A percentile compares a stretch with the other conserved stretches of the same genome.
Conservation (phyloP, 2,888 invertebrate genomes). For the Tillus elongatus region DNA sequence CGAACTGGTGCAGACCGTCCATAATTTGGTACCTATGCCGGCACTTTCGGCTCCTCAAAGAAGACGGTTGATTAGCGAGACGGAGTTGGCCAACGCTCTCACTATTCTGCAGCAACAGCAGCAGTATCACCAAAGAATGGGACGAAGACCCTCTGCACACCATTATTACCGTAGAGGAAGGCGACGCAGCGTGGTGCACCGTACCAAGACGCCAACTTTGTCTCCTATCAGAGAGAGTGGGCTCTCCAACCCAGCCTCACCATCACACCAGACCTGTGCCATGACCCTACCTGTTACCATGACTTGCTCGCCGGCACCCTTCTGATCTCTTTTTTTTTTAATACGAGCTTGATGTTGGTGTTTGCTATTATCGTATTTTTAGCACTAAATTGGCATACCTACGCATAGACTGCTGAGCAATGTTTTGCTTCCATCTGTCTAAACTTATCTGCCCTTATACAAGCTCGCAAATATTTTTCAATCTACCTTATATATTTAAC, state of each 20-base stretch:
- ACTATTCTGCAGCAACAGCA: constrained; percentile 36
- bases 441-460: no score
- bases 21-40: constrained; percentile 47
- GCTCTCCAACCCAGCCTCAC: constrained; percentile 60
- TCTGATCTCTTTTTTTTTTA: no score
- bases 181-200: constrained; percentile 34
- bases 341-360: no score
- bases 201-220: constrained; percentile 47
- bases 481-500: no score
- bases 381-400: no score
- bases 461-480: no score
- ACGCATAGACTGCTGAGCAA: no score
- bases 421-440: no score
- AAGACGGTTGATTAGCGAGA: constrained; percentile 42
- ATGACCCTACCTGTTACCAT: constrained; percentile 29
- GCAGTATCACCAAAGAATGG: constrained; percentile 24
- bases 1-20: constrained; percentile 45
- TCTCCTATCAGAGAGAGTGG: constrained; percentile 66
- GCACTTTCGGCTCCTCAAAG: constrained; percentile 41
- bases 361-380: no score
- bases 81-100: constrained; percentile 39
- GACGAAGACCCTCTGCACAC: constrained; percentile 23
- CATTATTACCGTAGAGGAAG: constrained; percentile 32
- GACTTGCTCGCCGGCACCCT: constrained; percentile 1
- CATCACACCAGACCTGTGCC: constrained; percentile 41